These are phyloP conservation scores for Sebastes schlegelii DNA, from an alignment of 2,113 vertebrate genomes.

Conservation along the genomic window DNA sequence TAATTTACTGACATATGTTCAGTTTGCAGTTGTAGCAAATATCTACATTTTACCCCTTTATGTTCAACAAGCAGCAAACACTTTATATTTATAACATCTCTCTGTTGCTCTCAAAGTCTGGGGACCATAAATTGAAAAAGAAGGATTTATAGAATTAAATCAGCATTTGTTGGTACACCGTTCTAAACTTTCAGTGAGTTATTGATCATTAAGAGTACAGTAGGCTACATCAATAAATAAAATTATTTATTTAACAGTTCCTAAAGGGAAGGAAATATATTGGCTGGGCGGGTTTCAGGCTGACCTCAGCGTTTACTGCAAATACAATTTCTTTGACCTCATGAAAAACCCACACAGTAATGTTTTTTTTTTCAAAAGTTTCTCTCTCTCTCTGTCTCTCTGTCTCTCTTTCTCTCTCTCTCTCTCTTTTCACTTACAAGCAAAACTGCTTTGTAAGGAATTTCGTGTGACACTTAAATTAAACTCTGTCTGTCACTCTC, in stretches of 20 bases:
- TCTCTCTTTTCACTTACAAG: neutral
- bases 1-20: no score
- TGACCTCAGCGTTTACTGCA: slow-evolving; percentile 48
- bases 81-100: neutral
- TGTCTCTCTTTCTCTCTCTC: neutral
- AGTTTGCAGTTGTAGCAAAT: slow-evolving; percentile 5
- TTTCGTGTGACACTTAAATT: neutral
- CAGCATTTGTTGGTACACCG: slow-evolving; percentile 19
- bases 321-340: slow-evolving; percentile 36
- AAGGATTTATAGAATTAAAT: slow-evolving; percentile 24
- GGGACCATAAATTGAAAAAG: neutral
- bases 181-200: slow-evolving; percentile 28
- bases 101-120: neutral
- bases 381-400: neutral
- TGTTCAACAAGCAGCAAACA: neutral
- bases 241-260: slow-evolving; percentile 37
- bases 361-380: neutral
- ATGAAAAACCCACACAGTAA: slow-evolving; percentile 33
- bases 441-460: slow-evolving; percentile 22
- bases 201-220: slow-evolving; percentile 43
- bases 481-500: neutral
- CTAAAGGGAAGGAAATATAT: slow-evolving; percentile 23
- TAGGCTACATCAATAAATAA: slow-evolving; percentile 15
- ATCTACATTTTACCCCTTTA: neutral
- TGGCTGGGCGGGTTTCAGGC: slow-evolving; percentile 24